Conservation (phyloP, 2,113 vertebrate genomes). For the Odontesthes bonariensis region DNA sequence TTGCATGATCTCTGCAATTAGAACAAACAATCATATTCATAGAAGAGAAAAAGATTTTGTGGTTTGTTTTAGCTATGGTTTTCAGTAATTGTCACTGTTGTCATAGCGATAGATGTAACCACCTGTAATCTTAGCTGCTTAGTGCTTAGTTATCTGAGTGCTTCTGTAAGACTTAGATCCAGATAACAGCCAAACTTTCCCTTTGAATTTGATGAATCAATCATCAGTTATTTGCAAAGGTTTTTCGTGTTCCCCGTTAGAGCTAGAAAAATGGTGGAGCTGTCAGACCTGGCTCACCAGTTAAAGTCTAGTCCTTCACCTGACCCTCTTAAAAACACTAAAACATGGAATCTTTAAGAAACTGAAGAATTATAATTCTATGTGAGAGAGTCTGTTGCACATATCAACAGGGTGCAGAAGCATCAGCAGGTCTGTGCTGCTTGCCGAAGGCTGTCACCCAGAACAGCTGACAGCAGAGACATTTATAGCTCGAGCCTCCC, state of each 20-base stretch:
- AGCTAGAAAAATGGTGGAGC: not conserved
- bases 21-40: not conserved
- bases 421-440: constrained; percentile 27
- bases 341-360: not conserved
- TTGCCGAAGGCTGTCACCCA: constrained; percentile 41
- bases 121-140: not conserved
- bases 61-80: not conserved
- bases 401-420: constrained; percentile 29
- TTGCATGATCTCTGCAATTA: too few relatives aligned
- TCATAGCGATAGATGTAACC: not conserved
- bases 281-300: not conserved
- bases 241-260: not conserved
- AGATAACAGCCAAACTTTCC: not conserved
- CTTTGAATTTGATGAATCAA: not conserved
- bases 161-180: not conserved
- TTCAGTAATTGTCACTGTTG: not conserved
- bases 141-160: too few relatives aligned
- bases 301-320: not conserved
- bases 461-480: constrained; percentile 41
- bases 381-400: constrained; percentile 2
- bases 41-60: not conserved
- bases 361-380: not conserved
- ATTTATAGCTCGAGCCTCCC: constrained; percentile 44
- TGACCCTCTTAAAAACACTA: not conserved
- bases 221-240: too few relatives aligned